A percentile compares a stretch with the other conserved stretches of the same genome.
phyloP scores from a whole-genome alignment of 2,888 invertebrate species.

The Ecdyonurus torrentis region DNA sequence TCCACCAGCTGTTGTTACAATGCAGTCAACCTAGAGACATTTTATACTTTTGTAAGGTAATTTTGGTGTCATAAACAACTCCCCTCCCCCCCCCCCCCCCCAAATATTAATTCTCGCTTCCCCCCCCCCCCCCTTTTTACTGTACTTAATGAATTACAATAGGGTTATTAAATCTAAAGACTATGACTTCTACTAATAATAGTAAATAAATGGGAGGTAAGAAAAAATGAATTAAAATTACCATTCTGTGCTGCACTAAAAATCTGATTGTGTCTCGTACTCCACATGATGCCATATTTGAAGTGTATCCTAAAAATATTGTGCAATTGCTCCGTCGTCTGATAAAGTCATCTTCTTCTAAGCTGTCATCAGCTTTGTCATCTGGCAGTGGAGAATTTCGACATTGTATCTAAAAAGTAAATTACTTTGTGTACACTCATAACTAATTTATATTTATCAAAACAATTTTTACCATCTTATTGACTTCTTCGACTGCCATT shows the following conservation, averaged over 20 bases:
- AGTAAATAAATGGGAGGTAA: too few relatives aligned
- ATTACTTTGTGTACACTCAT: neutral
- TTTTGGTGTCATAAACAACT: too few relatives aligned
- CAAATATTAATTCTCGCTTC: too few relatives aligned
- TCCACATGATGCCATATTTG: constrained; percentile 93
- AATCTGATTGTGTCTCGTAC: constrained; percentile 81
- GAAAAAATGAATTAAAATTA: neutral
- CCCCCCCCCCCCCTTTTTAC: too few relatives aligned
- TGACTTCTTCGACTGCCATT: constrained; percentile 74
- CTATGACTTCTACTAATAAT: too few relatives aligned
- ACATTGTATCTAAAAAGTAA: constrained; percentile 39
- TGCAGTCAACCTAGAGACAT: constrained; percentile 63
- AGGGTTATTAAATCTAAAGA: too few relatives aligned
- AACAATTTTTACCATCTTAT: constrained; percentile 53
- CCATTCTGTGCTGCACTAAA: constrained; percentile 67
- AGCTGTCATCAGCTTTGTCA: constrained; percentile 40
- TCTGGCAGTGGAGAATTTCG: constrained; percentile 48
- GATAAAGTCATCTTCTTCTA: constrained; percentile 67
- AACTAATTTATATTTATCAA: neutral
- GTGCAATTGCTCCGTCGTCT: constrained; percentile 68
- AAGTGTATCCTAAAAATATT: constrained; percentile 93
- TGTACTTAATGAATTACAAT: too few relatives aligned
- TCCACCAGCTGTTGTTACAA: constrained; percentile 96
- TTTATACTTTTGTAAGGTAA: too few relatives aligned
- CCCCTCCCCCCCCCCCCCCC: too few relatives aligned